Conservation (phyloP, 2,113 vertebrate species). For the Festucalex cinctus region DNA sequence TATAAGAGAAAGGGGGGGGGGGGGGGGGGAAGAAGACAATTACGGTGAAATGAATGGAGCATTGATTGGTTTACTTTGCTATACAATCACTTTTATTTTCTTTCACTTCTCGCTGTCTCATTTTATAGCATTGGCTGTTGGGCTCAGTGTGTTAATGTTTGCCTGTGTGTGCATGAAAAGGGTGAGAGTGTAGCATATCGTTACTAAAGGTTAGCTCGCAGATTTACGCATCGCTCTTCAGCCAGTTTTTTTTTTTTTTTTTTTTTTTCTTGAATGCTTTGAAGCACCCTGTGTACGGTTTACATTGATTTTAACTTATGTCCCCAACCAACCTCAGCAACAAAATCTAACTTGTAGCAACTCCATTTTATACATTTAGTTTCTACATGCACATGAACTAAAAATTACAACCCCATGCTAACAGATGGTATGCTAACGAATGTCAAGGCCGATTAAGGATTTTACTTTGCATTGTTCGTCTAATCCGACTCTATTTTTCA, state of each 20-base stretch:
- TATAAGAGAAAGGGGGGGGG: neutral
- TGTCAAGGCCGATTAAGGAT: no score
- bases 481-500: no score
- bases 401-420: no score
- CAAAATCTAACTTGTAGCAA: neutral
- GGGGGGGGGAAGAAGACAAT: conserved; percentile 1
- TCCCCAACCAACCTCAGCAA: neutral
- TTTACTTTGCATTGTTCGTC: no score
- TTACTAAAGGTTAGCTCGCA: neutral
- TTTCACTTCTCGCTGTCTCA: neutral
- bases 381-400: no score
- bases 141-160: conserved; percentile 6
- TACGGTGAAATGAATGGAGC: neutral
- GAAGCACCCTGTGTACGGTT: neutral
- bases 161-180: conserved; percentile 4
- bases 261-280: no score
- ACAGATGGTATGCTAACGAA: no score
- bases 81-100: neutral
- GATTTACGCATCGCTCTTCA: neutral
- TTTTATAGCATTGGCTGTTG: neutral
- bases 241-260: neutral
- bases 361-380: neutral
- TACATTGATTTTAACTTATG: neutral
- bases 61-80: conserved; percentile 5
- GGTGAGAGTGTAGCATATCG: neutral